Evolutionary conservation across 1,140 invertebrate genomes (phyloP), one percentile per base, ranked within the genome.

Genomic region (Platyscapa corneri): DNA sequence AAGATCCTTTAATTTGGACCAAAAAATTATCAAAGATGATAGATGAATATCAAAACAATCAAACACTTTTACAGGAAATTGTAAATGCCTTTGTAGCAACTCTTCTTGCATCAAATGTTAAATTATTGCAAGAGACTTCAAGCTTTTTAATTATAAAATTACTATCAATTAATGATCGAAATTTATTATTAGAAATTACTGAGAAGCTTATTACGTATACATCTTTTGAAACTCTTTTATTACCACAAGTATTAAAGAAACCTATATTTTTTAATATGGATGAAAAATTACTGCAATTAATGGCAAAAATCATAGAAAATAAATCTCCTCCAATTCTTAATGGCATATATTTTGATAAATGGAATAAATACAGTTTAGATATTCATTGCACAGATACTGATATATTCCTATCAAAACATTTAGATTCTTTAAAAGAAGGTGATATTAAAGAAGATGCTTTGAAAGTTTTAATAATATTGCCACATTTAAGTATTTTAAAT

Each of bases 191-290:
- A 23, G 92, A 94, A 67, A 95, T 96, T 88, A 94, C 97, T 3
- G 94, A 95, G 88, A 95, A 95, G 90, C 92, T 96, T 2, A 94
- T 95, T 46, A 90, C 94, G 74, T 96, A 96, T 90, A 93, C 95
- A 12, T 95, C 95, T 72, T 97, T 97, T 91, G 96, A 97, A 90
- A 93, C 95, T 75, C 92, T 97, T 75, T 94, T 98, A 81, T 90
- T 98, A 79, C 96, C 97, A 0, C 93, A 94, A 60, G 94, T 97
- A 56, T 88, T 97, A 23, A 93, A 94, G 20, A 95, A 94, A 89
- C 95, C 95, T 87, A 90, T 95, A n/a, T 89, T 93, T 78, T 91
- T 92, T 37, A 88, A 90, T 82, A 94, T 96, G 67, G 93, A 95
- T 87, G 87, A 90, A 86, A 89, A 94, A 78, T 90, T 94, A 3